Evolutionary conservation across 2,113 vertebrate genomes (phyloP), one percentile per base, ranked within the genome.

Genomic region (Pseudopodoces humilis): DNA sequence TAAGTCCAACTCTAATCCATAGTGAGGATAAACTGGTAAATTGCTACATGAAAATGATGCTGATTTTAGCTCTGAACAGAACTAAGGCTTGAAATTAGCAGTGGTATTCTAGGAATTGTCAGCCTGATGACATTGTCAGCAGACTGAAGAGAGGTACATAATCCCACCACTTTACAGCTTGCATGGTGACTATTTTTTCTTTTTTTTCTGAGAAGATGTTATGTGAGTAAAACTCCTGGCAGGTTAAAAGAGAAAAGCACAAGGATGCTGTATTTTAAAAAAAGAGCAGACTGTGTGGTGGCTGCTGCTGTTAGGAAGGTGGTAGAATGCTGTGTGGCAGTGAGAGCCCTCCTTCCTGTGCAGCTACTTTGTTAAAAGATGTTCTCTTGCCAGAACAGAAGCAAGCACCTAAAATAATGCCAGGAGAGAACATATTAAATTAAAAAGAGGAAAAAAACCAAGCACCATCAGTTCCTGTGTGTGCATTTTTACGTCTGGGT

Each of bases 301-400:
- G 37, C 23, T 76, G 46, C 63, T 76, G 49, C 53, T 80, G 8
- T 65, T 69, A 20, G 31, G 68, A 44, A 33, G 27, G 5, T 17
- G 23, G 5, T 20, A 17, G 9, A 24, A 5, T 10, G 10, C 46
- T n/a, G 6, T 24, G 15, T 2, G 3, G 14, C 1, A 2, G 5
- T 0, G 2, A 70, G 30, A 69, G 37, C 37, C 16, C 14, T 68
- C 13, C 24, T 30, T 53, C 59, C 33, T 28, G 17, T 0, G 0
- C 1, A 1, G 37, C 19, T 27, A 7, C 31, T 53, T 31, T 24
- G 6, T 25, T 64, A 41, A 53, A 65, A 39, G 28, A 31, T 25
- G 22, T 46, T 25, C 7, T 49, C 20, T 37, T 64, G 15, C 46
- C n/a, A 80, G 41, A 77, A 23, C 46, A 74, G 67, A 69, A 83